A percentile compares a stretch with the other conserved stretches of the same genome.
Evolutionary conservation across 2,113 vertebrate species (phyloP).

Genomic region (Petroica traversi): DNA sequence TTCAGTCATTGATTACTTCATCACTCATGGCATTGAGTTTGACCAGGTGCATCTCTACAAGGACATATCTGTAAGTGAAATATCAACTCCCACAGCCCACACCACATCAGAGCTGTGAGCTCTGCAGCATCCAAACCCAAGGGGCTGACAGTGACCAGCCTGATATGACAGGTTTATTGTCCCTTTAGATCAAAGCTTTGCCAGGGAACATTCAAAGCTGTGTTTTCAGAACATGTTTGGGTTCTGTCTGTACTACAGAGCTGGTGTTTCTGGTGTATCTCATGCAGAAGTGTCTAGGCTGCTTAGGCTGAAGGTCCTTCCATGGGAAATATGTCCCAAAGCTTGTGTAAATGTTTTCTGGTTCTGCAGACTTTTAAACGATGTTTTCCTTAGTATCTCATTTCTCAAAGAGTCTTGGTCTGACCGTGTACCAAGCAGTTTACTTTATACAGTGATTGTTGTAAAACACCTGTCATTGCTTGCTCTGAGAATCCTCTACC

Average conservation of each 20-base stretch:
- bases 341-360: neutral
- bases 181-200: neutral
- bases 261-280: neutral
- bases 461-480: neutral
- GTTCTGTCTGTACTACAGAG: neutral
- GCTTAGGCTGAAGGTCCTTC: neutral
- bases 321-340: neutral
- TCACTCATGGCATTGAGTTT: constrained; percentile 78
- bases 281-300: neutral
- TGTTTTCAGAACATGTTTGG: neutral
- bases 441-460: neutral
- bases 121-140: neutral
- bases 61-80: constrained; percentile 77
- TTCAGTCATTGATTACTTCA: constrained; percentile 82
- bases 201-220: neutral
- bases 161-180: neutral
- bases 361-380: neutral
- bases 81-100: neutral
- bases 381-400: neutral
- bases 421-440: neutral
- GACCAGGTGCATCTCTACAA: constrained; percentile 83
- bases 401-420: neutral
- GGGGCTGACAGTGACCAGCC: neutral
- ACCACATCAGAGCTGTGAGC: neutral
- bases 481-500: neutral